Evolutionary conservation across 2,888 invertebrate genomes (phyloP), one percentile per base, ranked within the genome.

Genomic region (Drosophila macrospina): DNA sequence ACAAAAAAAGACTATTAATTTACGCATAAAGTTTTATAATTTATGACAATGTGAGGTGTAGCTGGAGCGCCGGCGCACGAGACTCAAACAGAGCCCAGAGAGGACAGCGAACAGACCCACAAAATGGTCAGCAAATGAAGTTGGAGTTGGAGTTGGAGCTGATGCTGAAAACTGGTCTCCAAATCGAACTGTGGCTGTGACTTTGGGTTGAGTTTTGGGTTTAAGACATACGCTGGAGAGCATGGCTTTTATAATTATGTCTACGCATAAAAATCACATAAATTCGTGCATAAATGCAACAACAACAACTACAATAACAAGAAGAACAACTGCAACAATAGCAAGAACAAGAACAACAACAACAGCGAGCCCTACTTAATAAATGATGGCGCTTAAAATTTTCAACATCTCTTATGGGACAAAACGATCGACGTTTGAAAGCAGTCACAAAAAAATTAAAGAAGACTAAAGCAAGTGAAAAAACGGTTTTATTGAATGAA

Each of bases 181-280:
- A 37, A 30, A 26, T 28, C 15, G 15, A 36, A 20, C 15, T 42
- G 20, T 11, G 42, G 7, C 62, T 68, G 50, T 32, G 28, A 20
- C 57, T 63, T 67, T 42, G 51, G 39, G n/a, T 52, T 37, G 62
- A 30, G 30, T 56, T 55, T 62, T 45, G 48, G 66, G 55, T 34
- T 72, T 67, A 63, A 66, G 64, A 52, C 62, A 47, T 73, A 66
- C 67, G 69, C 61, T 51, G 42, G 56, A 60, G 68, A 67, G 60
- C 45, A 51, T 47, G 77, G 54, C 66, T 73, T 85, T 80, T 88
- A 89, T 90, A 91, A 90, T 90, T 88, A 90, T 90, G 90, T 91
- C 90, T 91, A 90, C 91, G 90, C 91, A 90, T 90, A 90, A 90
- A 90, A 90, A 91, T 91, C 91, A 90, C 91, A 90, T 90, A 90